Percentiles rank a stretch among this genome's conserved stretches.
phyloP scores from a whole-genome alignment of 2,888 invertebrate genomes.

The Lepidocyrtoides sp. region DNA sequence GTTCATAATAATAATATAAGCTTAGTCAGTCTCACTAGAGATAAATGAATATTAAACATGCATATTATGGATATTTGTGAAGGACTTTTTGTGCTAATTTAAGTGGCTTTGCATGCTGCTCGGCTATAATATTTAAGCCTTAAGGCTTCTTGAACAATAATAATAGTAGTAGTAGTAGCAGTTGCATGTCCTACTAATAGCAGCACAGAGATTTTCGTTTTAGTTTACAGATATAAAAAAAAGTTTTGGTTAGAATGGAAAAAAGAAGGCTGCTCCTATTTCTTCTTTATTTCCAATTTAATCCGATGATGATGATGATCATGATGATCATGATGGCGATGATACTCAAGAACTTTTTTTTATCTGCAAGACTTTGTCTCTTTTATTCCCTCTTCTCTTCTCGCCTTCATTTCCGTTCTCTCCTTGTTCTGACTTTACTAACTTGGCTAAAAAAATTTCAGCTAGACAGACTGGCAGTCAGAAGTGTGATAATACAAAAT shows the following conservation, averaged over 20 bases:
- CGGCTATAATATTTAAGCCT: constrained; percentile 7
- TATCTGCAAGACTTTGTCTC: constrained; percentile 21
- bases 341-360: constrained; percentile 40
- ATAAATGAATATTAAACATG: constrained; percentile 38
- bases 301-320: constrained; percentile 33
- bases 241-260: neutral
- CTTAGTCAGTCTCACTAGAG: constrained; percentile 9
- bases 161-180: neutral
- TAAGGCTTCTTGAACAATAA: constrained; percentile 19
- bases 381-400: neutral
- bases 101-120: constrained; percentile 51
- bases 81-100: constrained; percentile 57
- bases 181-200: no score
- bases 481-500: neutral
- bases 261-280: neutral
- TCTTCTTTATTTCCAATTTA: constrained; percentile 52
- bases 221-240: neutral
- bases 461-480: neutral
- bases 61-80: constrained; percentile 30
- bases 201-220: no score
- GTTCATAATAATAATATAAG: constrained; percentile 1
- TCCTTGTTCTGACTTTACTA: constrained; percentile 27
- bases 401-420: constrained; percentile 28
- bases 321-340: neutral
- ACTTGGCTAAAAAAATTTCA: neutral